Evolutionary conservation across 1,140 invertebrate species (phyloP), one percentile per base, ranked within the genome.

Genomic region (Thalassaphorura encarpata): DNA sequence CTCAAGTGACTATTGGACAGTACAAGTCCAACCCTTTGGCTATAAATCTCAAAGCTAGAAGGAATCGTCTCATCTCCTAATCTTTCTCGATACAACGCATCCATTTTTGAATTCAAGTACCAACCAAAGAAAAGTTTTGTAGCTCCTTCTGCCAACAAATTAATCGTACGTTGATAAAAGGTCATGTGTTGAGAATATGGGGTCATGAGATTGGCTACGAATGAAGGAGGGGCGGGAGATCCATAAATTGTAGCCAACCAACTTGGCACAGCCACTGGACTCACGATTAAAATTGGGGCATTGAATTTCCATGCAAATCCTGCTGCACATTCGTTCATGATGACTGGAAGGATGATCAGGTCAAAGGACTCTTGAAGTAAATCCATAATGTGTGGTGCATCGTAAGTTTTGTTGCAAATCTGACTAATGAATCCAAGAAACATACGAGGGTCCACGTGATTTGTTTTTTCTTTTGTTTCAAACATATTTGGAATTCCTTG

Each of bases 1-100:
- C 71, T 66, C 47, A 75, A 74, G 68, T 82, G 76, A 18, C 72
- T 72, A 66, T 83, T 83, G 0, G 74, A 67, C 5, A 82, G 63
- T 11, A n/a, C 57, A 23, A 67, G 46, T 50, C 58, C 60, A 28
- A 31, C 56, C 24, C 54, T 66, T 26, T 21, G 24, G n/a, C n/a
- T n/a, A 19, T 46, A 27, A 29, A 66, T 54, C 26, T 66, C 64
- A 3, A 23, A 16, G 2, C 47, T 21, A 4, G 15, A 21, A 15
- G 61, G 61, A 58, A 51, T 6, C 18, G 28, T 45, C 27, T 16
- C 19, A 21, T 50, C 33, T 3, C 39, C 23, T 3, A 45, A 40
- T 15, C 11, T 24, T 51, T 56, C 21, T 24, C 29, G 3, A 18
- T 45, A 56, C 6, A n/a, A 19, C 2, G 46, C 11, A 8, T 40